phyloP scores from a whole-genome alignment of 2,797 vertebrate species.

The Coccyzus lansbergi region DNA sequence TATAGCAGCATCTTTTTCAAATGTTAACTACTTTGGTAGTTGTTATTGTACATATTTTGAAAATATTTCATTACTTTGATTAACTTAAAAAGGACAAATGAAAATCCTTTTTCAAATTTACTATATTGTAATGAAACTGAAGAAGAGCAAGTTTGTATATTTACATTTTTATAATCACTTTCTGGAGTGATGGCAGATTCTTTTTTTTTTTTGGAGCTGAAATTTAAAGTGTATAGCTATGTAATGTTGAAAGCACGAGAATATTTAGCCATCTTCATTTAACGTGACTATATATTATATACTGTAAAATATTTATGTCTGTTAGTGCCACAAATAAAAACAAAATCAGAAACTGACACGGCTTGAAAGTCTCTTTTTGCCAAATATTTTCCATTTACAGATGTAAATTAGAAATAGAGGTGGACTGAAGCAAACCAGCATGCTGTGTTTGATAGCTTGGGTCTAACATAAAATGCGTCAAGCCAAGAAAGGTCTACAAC shows the following conservation, averaged over 20 bases:
- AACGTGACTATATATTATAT: constrained; percentile 35
- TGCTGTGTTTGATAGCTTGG: not conserved
- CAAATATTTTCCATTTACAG: not conserved
- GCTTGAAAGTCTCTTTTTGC: not conserved
- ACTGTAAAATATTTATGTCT: constrained; percentile 65
- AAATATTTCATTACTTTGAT: constrained; percentile 31
- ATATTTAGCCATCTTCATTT: constrained; percentile 46
- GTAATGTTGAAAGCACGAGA: not conserved
- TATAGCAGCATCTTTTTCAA: constrained; percentile 34
- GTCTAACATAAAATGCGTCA: not conserved
- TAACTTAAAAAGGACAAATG: constrained; percentile 38
- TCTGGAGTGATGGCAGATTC: not conserved
- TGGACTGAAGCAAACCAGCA: not conserved
- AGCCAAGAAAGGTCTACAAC: not conserved
- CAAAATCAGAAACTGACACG: constrained; percentile 24
- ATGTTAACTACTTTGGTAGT: constrained; percentile 2
- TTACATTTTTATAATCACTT: constrained; percentile 36
- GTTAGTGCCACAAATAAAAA: constrained; percentile 80
- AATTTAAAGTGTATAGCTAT: constrained; percentile 31
- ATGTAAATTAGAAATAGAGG: not conserved
- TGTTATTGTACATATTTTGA: constrained; percentile 47
- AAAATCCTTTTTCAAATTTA: constrained; percentile 25
- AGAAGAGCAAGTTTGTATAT: constrained; percentile 11
- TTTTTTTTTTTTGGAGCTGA: not conserved
- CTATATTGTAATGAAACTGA: not conserved